phyloP scores from a whole-genome alignment of 2,888 invertebrate genomes.

The Mycalesis mineus region DNA sequence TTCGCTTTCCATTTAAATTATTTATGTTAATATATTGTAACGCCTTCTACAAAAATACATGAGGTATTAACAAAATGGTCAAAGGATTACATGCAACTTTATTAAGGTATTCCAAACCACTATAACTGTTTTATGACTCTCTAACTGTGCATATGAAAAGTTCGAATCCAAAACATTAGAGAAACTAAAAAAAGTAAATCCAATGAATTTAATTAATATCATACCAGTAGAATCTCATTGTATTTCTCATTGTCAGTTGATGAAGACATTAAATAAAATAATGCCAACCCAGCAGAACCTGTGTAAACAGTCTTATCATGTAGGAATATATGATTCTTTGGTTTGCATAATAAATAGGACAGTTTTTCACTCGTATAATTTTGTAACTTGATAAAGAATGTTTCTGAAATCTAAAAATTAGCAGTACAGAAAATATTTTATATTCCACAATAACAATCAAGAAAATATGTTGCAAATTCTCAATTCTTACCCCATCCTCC shows the following conservation, averaged over 20 bases:
- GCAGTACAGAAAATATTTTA: too few relatives aligned
- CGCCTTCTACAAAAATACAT: constrained; percentile 41
- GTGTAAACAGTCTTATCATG: constrained; percentile 85
- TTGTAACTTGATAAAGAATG: constrained; percentile 58
- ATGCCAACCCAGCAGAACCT: constrained; percentile 84
- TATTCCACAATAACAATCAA: too few relatives aligned
- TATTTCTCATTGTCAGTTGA: constrained; percentile 38
- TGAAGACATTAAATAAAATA: constrained; percentile 78
- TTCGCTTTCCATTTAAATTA: constrained; percentile 55
- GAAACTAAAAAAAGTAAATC: background rate
- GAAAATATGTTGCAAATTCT: too few relatives aligned
- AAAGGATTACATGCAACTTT: too few relatives aligned
- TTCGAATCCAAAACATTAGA: background rate
- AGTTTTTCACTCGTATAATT: constrained; percentile 62
- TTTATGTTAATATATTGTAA: constrained; percentile 51
- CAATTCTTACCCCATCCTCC: background rate
- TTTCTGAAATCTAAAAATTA: constrained; percentile 65
- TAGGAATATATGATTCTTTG: constrained; percentile 61
- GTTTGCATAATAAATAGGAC: constrained; percentile 52
- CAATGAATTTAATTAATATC: background rate
- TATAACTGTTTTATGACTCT: too few relatives aligned
- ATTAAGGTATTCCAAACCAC: too few relatives aligned
- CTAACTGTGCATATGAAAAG: too few relatives aligned
- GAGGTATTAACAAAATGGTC: too few relatives aligned
- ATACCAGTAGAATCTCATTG: constrained; percentile 46